Conservation (phyloP, 2,113 vertebrate species). For the Rhinolophus sinicus region DNA sequence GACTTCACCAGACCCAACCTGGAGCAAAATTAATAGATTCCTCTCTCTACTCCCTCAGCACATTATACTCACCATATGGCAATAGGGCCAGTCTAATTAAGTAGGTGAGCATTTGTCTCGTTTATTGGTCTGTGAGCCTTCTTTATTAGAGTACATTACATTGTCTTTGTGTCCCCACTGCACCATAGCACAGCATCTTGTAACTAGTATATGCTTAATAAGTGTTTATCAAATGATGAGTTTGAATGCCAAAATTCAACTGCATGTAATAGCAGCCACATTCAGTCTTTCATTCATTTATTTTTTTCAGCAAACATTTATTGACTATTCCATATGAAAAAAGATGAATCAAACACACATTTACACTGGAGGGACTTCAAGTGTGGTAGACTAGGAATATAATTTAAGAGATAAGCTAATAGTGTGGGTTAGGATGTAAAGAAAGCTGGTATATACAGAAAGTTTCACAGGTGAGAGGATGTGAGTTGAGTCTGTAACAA, state of each 20-base stretch:
- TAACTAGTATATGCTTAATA: slow-evolving; percentile 53
- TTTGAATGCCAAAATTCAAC: slow-evolving; percentile 18
- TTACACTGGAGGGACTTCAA: not conserved
- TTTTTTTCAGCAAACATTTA: not conserved
- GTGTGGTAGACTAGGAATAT: not conserved
- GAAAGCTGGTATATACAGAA: not conserved
- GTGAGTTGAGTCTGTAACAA: not conserved
- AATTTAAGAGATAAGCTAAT: not conserved
- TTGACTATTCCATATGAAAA: not conserved
- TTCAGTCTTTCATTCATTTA: not conserved
- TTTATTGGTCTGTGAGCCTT: slow-evolving; percentile 37
- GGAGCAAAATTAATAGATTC: slow-evolving; percentile 34
- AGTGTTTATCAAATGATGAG: slow-evolving; percentile 44
- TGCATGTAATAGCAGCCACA: not conserved
- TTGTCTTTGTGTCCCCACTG: slow-evolving; percentile 37
- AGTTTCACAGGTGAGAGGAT: not conserved
- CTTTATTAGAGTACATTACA: not conserved
- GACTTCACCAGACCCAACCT: not conserved
- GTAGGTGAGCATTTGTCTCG: slow-evolving; percentile 41
- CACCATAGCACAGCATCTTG: not conserved
- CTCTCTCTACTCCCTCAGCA: not conserved
- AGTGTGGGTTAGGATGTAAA: not conserved
- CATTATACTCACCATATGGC: slow-evolving; percentile 18
- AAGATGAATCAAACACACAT: slow-evolving; percentile 11
- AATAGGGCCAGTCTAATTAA: slow-evolving; percentile 58